Evolutionary conservation across 2,888 invertebrate genomes (phyloP).

Genomic region (Diloba caeruleocephala): DNA sequence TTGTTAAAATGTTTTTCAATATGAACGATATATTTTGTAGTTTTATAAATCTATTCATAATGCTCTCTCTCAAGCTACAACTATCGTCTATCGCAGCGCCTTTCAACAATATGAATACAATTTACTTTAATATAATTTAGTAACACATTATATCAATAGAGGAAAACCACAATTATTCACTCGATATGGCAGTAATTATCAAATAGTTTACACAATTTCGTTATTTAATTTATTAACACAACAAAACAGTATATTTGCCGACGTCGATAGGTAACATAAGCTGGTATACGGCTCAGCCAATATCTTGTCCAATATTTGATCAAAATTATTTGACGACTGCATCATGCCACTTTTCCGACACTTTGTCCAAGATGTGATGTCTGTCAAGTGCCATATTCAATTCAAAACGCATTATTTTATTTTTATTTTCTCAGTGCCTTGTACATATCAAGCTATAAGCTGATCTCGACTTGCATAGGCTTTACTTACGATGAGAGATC

Average conservation of each 20-base stretch:
- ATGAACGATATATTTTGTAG: conserved; percentile 1
- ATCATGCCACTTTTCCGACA: too few relatives aligned
- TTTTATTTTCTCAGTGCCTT: too few relatives aligned
- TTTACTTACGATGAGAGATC: too few relatives aligned
- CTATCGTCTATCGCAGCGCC: neutral
- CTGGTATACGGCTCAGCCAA: too few relatives aligned
- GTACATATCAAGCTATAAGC: too few relatives aligned
- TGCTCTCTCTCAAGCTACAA: conserved; percentile 1
- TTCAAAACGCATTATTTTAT: too few relatives aligned
- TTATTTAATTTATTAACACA: conserved; percentile 13
- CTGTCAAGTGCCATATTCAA: too few relatives aligned
- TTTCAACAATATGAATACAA: conserved; percentile 10
- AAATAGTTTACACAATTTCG: conserved; percentile 16
- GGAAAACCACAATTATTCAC: conserved; percentile 26
- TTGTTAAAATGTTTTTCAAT: conserved; percentile 1
- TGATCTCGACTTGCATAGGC: too few relatives aligned
- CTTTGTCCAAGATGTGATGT: too few relatives aligned
- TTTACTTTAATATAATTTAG: conserved; percentile 9
- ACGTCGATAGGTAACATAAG: conserved; percentile 12
- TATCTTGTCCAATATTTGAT: too few relatives aligned
- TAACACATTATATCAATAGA: conserved; percentile 17
- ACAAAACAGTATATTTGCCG: conserved; percentile 2
- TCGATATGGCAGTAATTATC: conserved; percentile 38
- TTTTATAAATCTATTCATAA: conserved; percentile 3
- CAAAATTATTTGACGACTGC: too few relatives aligned